These are phyloP conservation scores for Lasioglossum lativentre DNA, from an alignment of 2,888 invertebrate species.

Conservation along the genomic window DNA sequence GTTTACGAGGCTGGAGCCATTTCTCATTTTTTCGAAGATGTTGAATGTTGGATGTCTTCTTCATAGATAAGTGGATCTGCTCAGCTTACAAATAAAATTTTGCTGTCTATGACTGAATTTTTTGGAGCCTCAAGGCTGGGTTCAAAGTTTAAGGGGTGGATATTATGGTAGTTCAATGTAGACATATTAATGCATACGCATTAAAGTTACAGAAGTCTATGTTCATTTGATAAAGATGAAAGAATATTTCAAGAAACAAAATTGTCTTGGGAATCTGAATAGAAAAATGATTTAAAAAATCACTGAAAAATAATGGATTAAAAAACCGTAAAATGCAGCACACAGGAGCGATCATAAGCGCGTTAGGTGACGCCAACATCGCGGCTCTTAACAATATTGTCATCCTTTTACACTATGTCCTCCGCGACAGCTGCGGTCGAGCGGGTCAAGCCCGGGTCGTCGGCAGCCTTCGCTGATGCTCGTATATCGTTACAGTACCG, in stretches of 20 bases:
- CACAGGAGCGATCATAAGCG: constrained; percentile 56
- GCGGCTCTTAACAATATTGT: constrained; percentile 80
- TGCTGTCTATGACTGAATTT: not conserved
- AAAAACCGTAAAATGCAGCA: constrained; percentile 25
- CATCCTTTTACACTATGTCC: constrained; percentile 78
- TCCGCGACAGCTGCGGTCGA: constrained; percentile 36
- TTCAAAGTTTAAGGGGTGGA: not conserved
- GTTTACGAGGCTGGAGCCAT: not conserved
- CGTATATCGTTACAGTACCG: constrained; percentile 73
- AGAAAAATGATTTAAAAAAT: not conserved
- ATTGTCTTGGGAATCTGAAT: not conserved
- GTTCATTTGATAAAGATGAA: not conserved
- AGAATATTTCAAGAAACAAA: not conserved
- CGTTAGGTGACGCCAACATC: constrained; percentile 67
- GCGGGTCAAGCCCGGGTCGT: constrained; percentile 40
- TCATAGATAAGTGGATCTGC: not conserved
- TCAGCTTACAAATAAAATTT: not conserved
- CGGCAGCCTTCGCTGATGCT: constrained; percentile 40
- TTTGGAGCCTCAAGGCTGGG: not conserved
- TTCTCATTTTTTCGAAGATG: not conserved
- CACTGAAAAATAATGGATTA: not conserved
- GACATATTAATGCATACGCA: too few relatives aligned
- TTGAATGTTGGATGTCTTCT: not conserved
- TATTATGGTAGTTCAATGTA: not conserved
- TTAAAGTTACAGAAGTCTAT: too few relatives aligned